Base-by-base conservation (phyloP, 1,140 invertebrate species). In the Drosophila pectinifera region DNA sequence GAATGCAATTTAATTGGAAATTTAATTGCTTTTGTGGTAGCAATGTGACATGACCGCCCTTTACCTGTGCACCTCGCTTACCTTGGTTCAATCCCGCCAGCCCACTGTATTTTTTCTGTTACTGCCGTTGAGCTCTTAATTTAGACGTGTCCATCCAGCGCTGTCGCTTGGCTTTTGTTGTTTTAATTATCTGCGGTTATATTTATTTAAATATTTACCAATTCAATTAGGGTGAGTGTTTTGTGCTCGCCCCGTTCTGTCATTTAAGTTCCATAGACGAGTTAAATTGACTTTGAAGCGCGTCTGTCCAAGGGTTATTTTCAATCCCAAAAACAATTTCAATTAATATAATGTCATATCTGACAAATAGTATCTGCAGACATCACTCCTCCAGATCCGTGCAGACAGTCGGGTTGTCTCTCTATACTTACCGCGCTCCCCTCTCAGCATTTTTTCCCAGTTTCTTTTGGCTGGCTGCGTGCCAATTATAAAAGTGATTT, bases 191-290 rank as follows among this genome's bases (percentile, higher is more conserved):
- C 83, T 91, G 88, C 74, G 88, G 88, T 91, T 91, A 74, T 75
- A 84, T 81, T 91, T 91, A 91, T 88, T 91, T 91, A 91, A 91
- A 91, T 91, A 91, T 91, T 91, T 89, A 91, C 78, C 72, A 80
- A 91, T 91, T 89, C 89, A 91, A 91, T 91, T 91, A 83, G 84
- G 84, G 62, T 67, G 51, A 38, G 43, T 49, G 42, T 67, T 69
- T 54, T 68, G 39, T 26, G 46, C 16, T 55, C 36, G 26, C 36
- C 28, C 36, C 49, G 54, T 70, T 49, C 54, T 65, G 54, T 73
- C 73, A 58, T 78, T 79, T 65, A 70, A 64, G 69, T 73, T 62
- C 73, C 43, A 69, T 84, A 80, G 63, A 80, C 18, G 51, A 65
- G 58, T 76, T 69, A 72, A 84, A 86, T 83, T 76, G 70, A 85